Evolutionary conservation across 1,140 invertebrate species (phyloP).

Genomic region (Scylla paramamosain): DNA sequence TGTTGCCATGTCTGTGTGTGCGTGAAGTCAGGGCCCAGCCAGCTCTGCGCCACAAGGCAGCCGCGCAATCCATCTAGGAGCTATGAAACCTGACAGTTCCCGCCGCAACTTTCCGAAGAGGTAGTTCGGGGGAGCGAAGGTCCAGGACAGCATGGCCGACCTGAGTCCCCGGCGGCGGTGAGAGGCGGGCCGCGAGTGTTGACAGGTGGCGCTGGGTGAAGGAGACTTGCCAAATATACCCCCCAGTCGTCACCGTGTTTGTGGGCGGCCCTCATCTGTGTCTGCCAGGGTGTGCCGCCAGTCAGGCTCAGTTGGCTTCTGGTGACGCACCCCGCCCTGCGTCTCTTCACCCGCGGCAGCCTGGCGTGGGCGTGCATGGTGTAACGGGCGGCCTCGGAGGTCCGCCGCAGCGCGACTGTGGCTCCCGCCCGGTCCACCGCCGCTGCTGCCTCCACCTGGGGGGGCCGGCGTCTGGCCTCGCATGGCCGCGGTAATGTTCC

Average conservation of each 20-base stretch:
- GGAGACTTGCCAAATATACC: conserved; percentile 65
- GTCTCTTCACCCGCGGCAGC: conserved; percentile 10
- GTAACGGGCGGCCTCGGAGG: conserved; percentile 38
- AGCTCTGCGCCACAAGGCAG: not conserved
- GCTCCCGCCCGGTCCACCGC: conserved; percentile 53
- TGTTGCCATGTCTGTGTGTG: not conserved
- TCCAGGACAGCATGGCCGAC: conserved; percentile 49
- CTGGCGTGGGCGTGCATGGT: not conserved
- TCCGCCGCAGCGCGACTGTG: conserved; percentile 44
- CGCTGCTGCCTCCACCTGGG: conserved; percentile 64
- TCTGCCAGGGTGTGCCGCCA: conserved; percentile 1
- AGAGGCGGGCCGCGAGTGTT: conserved; percentile 34
- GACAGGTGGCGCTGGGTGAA: conserved; percentile 66
- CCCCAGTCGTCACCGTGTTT: not conserved
- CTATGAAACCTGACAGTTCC: conserved; percentile 53
- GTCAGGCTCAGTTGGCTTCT: conserved; percentile 33
- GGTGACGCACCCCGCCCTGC: conserved; percentile 22
- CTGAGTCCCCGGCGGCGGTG: conserved; percentile 7
- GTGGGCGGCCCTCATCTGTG: conserved; percentile 2
- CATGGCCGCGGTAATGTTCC: conserved; percentile 79
- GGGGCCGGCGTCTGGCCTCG: conserved; percentile 73
- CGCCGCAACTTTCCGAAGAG: conserved; percentile 64
- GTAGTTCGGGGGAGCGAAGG: conserved; percentile 27
- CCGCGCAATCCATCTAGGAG: not conserved
- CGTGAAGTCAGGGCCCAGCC: not conserved